Evolutionary conservation across 2,888 invertebrate species (phyloP), one percentile per base, ranked within the genome.

Genomic region (Brenthis hecate): DNA sequence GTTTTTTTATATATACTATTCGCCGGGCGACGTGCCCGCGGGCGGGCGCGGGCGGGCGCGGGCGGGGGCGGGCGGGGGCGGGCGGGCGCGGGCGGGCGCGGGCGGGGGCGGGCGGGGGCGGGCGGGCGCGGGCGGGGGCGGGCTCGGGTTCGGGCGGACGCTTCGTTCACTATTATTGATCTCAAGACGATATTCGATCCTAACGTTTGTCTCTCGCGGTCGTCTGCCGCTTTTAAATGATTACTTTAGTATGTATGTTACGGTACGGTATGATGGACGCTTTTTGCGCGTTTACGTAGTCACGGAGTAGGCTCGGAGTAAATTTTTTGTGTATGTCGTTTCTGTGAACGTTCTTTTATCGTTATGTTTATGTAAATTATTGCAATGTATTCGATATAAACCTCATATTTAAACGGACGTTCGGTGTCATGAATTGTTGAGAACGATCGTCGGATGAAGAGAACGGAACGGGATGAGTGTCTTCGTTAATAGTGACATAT

Each of bases 111-210:
- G 36, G 56, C 32, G n/a, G 56, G 32, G 16, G 36, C 56, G n/a
- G 36, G 56, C 5, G 19, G 1, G 19, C 19, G 19, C 28, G 32
- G 3, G n/a, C n/a, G n/a, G 56, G 32, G 16, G 36, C 56, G n/a
- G 36, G 56, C 32, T 75, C 19, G 19, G 19, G 19, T 19, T 4
- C 75, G 83, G 81, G 83, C 76, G 84, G 74, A 77, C 80, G 83
- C 80, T 83, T 85, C 70, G 75, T 76, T 73, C 71, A 74, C 75
- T 75, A 72, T 75, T 70, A 74, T 76, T 92, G 92, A 92, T 92
- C 92, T 92, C 92, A 92, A 87, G 85, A 89, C 88, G 88, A 88
- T 91, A 88, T 90, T 91, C 90, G 90, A 88, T 91, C 90, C 89
- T 90, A 89, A 85, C 85, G 78, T 83, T 83, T 85, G 84, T 86